Evolutionary conservation across 2,888 invertebrate genomes (phyloP), one percentile per base, ranked within the genome.

Genomic region (Heliconius ismenius): DNA sequence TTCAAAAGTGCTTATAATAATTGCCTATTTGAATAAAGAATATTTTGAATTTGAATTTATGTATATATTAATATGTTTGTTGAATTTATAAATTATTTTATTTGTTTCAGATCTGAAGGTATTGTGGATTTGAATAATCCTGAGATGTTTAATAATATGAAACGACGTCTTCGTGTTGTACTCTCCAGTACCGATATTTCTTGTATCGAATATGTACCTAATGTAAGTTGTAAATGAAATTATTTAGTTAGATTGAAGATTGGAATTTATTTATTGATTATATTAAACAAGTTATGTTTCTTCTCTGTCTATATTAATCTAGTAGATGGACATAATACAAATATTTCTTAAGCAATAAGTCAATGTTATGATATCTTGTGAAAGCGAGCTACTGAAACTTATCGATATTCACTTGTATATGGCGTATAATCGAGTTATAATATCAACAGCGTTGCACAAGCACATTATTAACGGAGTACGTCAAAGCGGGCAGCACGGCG

Each of bases 151-250:
- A 90, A 92, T 87, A 92, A 89, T 77, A 92, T 94, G 84, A 98
- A 99, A 90, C 96, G 98, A 81, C 99, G 99, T 87, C 93, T 99
- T 79, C 95, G 99, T 32, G 95, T 98, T 83, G 99, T 99, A 75
- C 95, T 99, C 54, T 98, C 98, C 81, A 97, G 97, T 83, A 97
- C 98, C 0, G 98, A 98, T 85, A 91, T 97, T 78, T 96, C 97
- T 83, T 96, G 96, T 85, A 95, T 96, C 0, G 95, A 96, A 83
- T 95, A 95, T 79, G 91, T 95, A 77, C 95, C 95, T 1, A 95
- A 94, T 74, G 95, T 95, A 83, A 91, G 92, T 90, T 58, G 9
- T 21, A 49, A 58, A 58, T n/a, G 1, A 49, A 18, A 0, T 18
- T 6, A 49, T 49, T 18, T 49, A 49, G 18, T 43, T 43, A 39